Conservation (phyloP, 2,888 invertebrate genomes). For the Caenorhabditis macrosperma region DNA sequence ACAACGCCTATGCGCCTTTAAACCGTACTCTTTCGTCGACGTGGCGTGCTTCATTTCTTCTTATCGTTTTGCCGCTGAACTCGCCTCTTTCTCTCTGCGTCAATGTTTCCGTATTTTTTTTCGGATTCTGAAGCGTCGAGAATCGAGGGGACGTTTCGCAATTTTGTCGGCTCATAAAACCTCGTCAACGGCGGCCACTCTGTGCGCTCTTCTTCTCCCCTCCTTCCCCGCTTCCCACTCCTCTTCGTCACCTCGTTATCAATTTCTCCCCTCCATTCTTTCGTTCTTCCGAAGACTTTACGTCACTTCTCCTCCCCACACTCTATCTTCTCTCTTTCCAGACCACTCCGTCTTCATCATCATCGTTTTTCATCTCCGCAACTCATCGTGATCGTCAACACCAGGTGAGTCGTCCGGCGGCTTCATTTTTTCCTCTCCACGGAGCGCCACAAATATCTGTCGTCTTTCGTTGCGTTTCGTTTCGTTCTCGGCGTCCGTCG, state of each 20-base stretch:
- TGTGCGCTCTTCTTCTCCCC: slow-evolving; percentile 21
- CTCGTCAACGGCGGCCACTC: slow-evolving; percentile 46
- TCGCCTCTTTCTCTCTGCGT: background rate
- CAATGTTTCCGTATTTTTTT: background rate
- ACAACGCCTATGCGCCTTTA: slow-evolving; percentile 7
- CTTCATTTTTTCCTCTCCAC: slow-evolving; percentile 2
- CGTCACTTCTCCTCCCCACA: slow-evolving; percentile 4
- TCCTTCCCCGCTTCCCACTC: slow-evolving; percentile 9
- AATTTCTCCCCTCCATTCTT: slow-evolving; percentile 34
- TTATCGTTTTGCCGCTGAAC: background rate
- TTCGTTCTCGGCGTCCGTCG: background rate
- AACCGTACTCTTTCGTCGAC: slow-evolving; percentile 8
- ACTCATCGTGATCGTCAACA: slow-evolving; percentile 49
- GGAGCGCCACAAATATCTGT: slow-evolving; percentile 31
- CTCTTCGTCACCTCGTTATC: slow-evolving; percentile 46
- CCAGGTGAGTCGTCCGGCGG: slow-evolving; percentile 13
- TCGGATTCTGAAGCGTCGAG: slow-evolving; percentile 11
- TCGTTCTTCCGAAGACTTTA: slow-evolving; percentile 14
- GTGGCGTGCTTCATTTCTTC: background rate
- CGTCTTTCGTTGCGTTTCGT: background rate
- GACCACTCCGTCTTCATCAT: slow-evolving; percentile 8
- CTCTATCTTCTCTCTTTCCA: slow-evolving; percentile 25
- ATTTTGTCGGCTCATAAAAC: slow-evolving; percentile 52
- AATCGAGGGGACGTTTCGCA: slow-evolving; percentile 23
- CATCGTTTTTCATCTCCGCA: slow-evolving; percentile 13